Base-by-base conservation (phyloP, 2,888 invertebrate species). In the Asteroscopus sphinx region DNA sequence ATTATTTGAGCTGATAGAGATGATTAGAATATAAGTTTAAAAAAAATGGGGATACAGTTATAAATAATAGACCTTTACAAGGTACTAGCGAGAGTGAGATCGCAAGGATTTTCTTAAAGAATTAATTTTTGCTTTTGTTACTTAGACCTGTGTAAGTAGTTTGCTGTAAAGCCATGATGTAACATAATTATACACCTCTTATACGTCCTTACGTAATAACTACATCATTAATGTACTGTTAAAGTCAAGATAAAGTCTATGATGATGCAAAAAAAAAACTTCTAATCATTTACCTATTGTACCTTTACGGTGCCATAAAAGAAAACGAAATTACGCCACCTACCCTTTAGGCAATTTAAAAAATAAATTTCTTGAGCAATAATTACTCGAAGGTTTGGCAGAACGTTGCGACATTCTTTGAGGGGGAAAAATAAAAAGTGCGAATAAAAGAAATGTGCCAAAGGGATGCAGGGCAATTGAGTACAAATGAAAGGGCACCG, bases 381-480 rank as follows among this genome's bases (percentile, higher is more conserved):
- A 91, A 91, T 91, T 91, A 85, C 81, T 82, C 73, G 62, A 82
- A 76, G 76, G 45, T 85, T 79, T 62, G 77, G 21, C 6, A 9
- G 11, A 9, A 63, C 47, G 56, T 48, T 73, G 78, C 77, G 81
- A 85, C 86, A 87, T 90, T 90, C 87, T 80, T 86, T 80, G 71
- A 81, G 83, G 84, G 85, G 85, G 83, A 77, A 74, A n/a, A 82
- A 83, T 79, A 83, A 88, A 88, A 88, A 85, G 82, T 82, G 81
- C 71, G 81, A 87, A 89, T 89, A 89, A 92, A 92, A 92, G 91
- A 91, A 93, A 91, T 87, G 88, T 85, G 87, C 87, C 76, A 88
- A 89, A 90, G 90, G 90, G 91, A 88, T 87, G 87, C 87, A 85
- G 83, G 82, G 88, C 91, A 88, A 93, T 92, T 89, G 90, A 82